Percentiles rank a stretch among this genome's conserved stretches.
These are phyloP conservation scores for Buphagus erythrorhynchus DNA, from an alignment of 2,797 vertebrate genomes.

Conservation along the genomic window DNA sequence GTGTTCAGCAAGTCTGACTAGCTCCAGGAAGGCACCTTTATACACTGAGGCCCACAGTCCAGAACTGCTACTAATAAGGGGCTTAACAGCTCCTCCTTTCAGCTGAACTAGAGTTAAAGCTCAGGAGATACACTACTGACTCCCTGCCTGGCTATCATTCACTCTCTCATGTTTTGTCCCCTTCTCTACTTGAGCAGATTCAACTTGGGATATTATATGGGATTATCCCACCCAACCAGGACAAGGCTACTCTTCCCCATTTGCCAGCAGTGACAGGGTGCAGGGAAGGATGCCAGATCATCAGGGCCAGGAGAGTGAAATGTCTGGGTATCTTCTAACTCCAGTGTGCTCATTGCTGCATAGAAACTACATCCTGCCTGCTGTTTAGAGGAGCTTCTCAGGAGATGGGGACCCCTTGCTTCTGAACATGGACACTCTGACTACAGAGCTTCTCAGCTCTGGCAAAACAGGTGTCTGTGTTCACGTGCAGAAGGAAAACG, in stretches of 20 bases:
- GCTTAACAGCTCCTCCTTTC: background rate
- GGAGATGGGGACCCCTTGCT: background rate
- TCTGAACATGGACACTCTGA: background rate
- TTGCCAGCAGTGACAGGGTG: background rate
- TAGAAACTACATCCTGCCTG: background rate
- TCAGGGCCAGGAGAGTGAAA: background rate
- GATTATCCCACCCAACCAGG: background rate
- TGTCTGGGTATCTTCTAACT: background rate
- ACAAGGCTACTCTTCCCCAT: background rate
- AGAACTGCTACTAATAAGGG: background rate
- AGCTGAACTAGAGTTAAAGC: background rate
- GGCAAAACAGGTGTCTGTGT: background rate
- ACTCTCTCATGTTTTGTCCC: accelerated
- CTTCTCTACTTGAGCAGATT: background rate
- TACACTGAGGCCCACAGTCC: background rate
- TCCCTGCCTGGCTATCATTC: background rate
- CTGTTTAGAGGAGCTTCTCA: background rate
- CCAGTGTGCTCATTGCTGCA: accelerated
- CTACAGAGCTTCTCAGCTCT: background rate
- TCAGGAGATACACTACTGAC: background rate
- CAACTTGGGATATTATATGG: background rate
- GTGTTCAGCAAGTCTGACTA: background rate
- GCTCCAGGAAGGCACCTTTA: background rate
- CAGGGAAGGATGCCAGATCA: background rate
- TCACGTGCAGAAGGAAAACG: background rate